These are phyloP conservation scores for Andricus curvator DNA, from an alignment of 2,888 invertebrate species.

Conservation along the genomic window DNA sequence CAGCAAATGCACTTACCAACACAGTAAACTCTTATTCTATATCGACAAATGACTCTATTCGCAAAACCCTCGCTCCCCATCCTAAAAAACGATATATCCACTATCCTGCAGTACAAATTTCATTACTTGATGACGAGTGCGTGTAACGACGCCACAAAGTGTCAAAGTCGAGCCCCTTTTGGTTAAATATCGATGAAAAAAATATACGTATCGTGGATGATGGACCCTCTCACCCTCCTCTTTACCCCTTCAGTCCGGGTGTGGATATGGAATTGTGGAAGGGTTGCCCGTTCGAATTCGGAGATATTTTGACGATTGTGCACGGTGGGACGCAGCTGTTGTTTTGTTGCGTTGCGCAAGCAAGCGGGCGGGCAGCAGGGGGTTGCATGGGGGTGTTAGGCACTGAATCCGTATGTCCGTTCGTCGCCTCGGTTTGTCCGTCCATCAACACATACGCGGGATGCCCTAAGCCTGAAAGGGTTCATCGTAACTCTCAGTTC, in stretches of 20 bases:
- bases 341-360: slow-evolving; percentile 76
- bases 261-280: slow-evolving; percentile 56
- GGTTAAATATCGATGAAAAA: slow-evolving; percentile 52
- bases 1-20: slow-evolving; percentile 1
- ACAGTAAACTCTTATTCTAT: slow-evolving; percentile 6
- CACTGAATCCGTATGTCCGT: slow-evolving; percentile 63
- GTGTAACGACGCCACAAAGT: slow-evolving; percentile 37
- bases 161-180: slow-evolving; percentile 41
- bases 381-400: slow-evolving; percentile 68
- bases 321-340: slow-evolving; percentile 72
- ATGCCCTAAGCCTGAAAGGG: slow-evolving; percentile 64
- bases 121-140: slow-evolving; percentile 40
- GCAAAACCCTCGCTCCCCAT: background rate
- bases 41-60: slow-evolving; percentile 34
- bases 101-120: slow-evolving; percentile 20
- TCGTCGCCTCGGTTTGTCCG: slow-evolving; percentile 49
- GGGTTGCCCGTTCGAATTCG: slow-evolving; percentile 63
- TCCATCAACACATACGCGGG: slow-evolving; percentile 39
- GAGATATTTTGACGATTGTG: slow-evolving; percentile 69
- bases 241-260: slow-evolving; percentile 48
- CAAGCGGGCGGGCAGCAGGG: slow-evolving; percentile 60
- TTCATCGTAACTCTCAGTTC: slow-evolving; percentile 69
- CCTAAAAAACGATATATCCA: background rate
- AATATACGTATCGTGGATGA: slow-evolving; percentile 47
- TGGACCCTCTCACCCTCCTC: slow-evolving; percentile 41